Percentiles rank a stretch among this genome's conserved stretches.
phyloP scores from a whole-genome alignment of 2,888 invertebrate species.

The Acrobasis consociella region DNA sequence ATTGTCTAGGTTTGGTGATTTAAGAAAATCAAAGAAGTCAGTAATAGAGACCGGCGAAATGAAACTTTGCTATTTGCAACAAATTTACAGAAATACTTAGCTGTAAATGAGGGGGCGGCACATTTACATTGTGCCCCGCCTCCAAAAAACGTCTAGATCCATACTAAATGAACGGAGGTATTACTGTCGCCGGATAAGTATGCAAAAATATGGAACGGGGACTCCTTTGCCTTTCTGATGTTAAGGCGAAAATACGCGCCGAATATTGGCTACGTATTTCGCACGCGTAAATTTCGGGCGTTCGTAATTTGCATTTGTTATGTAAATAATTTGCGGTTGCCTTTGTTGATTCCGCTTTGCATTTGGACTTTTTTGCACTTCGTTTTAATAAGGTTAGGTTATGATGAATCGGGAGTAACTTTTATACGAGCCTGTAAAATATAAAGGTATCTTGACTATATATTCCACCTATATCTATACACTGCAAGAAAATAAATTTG shows the following conservation, averaged over 20 bases:
- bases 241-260: conserved; percentile 54
- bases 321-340: conserved; percentile 58
- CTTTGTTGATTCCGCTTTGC: conserved; percentile 40
- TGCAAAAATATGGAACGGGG: conserved; percentile 76
- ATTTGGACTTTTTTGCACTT: conserved; percentile 27
- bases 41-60: no score
- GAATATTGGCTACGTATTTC: conserved; percentile 54
- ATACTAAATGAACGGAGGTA: conserved; percentile 65
- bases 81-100: no score
- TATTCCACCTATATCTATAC: no score
- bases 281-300: conserved; percentile 57
- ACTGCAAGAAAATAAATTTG: no score
- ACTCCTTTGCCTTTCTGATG: conserved; percentile 64
- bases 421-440: no score
- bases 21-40: no score
- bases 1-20: no score
- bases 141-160: no score
- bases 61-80: no score
- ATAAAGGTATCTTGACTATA: no score
- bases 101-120: no score
- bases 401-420: conserved; percentile 10
- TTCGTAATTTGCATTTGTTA: conserved; percentile 62
- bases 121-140: no score
- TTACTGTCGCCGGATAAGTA: conserved; percentile 71
- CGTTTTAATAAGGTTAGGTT: conserved; percentile 18